Evolutionary conservation across 2,113 vertebrate genomes (phyloP).

Genomic region (Rhinoderma darwinii): DNA sequence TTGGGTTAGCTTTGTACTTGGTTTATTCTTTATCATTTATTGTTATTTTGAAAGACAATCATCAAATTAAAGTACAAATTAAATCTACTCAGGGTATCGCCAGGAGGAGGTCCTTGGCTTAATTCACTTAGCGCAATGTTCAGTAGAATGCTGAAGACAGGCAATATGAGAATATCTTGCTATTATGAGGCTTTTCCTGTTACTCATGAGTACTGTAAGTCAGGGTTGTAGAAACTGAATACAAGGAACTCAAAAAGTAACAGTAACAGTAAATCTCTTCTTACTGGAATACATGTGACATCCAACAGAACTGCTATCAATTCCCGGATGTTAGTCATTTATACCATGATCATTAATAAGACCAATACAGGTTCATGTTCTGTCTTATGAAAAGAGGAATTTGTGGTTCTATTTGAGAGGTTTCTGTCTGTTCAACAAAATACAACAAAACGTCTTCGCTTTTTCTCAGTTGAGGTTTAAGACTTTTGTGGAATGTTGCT

Average conservation of each 20-base stretch:
- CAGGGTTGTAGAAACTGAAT: neutral
- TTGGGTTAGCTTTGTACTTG: neutral
- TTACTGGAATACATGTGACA: constrained; percentile 25
- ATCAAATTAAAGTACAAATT: neutral
- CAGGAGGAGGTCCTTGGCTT: neutral
- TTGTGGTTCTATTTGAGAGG: neutral
- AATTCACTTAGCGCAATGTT: neutral
- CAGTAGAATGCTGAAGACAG: neutral
- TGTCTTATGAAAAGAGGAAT: neutral
- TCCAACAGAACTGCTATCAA: neutral
- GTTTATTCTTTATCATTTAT: neutral
- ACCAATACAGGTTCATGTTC: neutral
- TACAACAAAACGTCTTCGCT: no score
- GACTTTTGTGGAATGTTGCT: no score
- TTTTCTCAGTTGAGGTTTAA: no score
- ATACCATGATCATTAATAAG: neutral
- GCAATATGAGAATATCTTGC: neutral
- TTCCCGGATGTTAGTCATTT: constrained; percentile 2
- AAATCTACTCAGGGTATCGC: no score
- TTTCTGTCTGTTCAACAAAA: neutral
- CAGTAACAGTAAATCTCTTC: neutral
- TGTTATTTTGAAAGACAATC: neutral
- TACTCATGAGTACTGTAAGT: constrained; percentile 28
- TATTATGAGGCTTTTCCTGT: constrained; percentile 7
- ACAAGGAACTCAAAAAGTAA: neutral